These are phyloP conservation scores for Umimayanthus chanpuru DNA, from an alignment of 92 coral and sea anemone species.

Conservation along the genomic window DNA sequence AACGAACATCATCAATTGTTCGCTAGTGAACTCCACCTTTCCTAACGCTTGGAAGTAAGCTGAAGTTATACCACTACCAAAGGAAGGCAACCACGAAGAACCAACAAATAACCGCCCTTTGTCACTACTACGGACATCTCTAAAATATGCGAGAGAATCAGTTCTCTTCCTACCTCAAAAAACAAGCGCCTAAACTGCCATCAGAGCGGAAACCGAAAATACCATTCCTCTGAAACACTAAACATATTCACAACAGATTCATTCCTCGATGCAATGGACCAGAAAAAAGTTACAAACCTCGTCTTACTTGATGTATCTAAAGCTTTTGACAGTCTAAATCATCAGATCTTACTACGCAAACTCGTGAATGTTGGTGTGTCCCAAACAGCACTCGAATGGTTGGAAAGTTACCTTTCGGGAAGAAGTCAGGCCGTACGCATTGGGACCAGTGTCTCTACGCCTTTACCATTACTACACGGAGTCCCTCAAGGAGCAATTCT, in stretches of 20 bases:
- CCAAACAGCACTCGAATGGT: not conserved
- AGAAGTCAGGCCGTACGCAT: conserved; percentile 22
- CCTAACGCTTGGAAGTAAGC: not conserved
- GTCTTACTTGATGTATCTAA: not conserved
- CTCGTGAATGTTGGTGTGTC: not conserved
- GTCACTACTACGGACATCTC: not conserved
- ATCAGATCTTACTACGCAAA: not conserved
- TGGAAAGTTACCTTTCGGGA: conserved; percentile 10
- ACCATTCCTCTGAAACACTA: not conserved
- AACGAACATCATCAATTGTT: not conserved
- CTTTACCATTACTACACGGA: conserved; percentile 18
- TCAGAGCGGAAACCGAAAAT: conserved; percentile 1
- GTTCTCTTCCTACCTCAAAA: not conserved
- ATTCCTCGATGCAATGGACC: not conserved
- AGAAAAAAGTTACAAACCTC: not conserved
- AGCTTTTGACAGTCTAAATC: not conserved
- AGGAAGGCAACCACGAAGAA: not conserved
- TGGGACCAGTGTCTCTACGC: conserved; percentile 14
- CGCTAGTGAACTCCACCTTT: not conserved
- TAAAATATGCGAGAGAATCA: not conserved
- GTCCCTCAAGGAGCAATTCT: conserved; percentile 15
- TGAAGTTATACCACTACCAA: conserved; percentile 1
- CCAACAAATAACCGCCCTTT: not conserved
- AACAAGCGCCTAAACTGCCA: not conserved
- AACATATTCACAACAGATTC: not conserved